Evolutionary conservation across 1,140 invertebrate genomes (phyloP).

Genomic region (Dreissena rostriformis): DNA sequence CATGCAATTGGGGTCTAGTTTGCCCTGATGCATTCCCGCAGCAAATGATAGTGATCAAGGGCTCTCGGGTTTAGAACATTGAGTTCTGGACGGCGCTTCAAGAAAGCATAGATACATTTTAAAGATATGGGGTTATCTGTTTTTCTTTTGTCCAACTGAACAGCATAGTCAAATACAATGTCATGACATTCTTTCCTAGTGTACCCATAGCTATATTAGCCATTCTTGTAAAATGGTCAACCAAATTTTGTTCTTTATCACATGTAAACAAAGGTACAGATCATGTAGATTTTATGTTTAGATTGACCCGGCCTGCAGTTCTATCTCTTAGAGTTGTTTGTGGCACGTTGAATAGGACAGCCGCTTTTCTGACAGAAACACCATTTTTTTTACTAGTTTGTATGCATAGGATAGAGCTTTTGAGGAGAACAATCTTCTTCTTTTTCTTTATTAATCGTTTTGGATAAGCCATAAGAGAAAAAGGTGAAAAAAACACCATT

Average conservation of each 20-base stretch:
- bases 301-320: neutral
- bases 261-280: constrained; percentile 5
- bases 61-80: constrained; percentile 6
- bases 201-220: constrained; percentile 10
- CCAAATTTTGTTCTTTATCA: constrained; percentile 10
- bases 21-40: constrained; percentile 77
- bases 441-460: no score
- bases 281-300: constrained; percentile 1
- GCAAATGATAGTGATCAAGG: constrained; percentile 71
- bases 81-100: constrained; percentile 35
- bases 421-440: no score
- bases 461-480: no score
- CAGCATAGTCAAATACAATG: constrained; percentile 39
- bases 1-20: constrained; percentile 76
- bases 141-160: neutral
- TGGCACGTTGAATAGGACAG: neutral
- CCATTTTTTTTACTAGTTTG: no score
- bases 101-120: constrained; percentile 43
- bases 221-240: constrained; percentile 30
- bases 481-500: no score
- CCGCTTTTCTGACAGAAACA: neutral
- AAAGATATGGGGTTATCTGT: constrained; percentile 32
- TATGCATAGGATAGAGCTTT: no score
- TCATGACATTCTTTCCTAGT: neutral
- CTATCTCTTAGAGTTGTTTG: constrained; percentile 16